Percentiles rank a stretch among this genome's conserved stretches.
These are phyloP conservation scores for Cetonia aurata DNA, from an alignment of 2,888 invertebrate genomes.

Conservation along the genomic window DNA sequence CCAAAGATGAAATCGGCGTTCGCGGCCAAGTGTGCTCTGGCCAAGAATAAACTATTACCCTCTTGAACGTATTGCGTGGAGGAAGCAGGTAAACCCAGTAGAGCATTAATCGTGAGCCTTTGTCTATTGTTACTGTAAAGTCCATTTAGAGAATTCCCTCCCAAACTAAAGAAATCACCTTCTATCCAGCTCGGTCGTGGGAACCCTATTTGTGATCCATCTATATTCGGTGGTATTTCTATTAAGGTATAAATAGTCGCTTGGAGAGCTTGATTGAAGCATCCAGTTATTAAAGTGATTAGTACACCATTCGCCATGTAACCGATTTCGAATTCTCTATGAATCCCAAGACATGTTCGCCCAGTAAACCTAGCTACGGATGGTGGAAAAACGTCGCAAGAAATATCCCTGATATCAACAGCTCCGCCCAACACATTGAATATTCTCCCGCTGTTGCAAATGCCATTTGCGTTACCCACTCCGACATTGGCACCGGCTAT, in stretches of 20 bases:
- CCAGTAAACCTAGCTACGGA: constrained; percentile 66
- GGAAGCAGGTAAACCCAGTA: constrained; percentile 55
- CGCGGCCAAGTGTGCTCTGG: constrained; percentile 74
- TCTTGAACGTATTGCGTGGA: constrained; percentile 67
- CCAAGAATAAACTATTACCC: constrained; percentile 64
- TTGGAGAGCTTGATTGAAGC: constrained; percentile 69
- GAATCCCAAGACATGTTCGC: constrained; percentile 65
- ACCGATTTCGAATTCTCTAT: constrained; percentile 67
- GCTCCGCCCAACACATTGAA: constrained; percentile 49
- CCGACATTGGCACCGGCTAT: constrained; percentile 40
- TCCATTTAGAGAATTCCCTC: constrained; percentile 53
- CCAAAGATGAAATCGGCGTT: constrained; percentile 75
- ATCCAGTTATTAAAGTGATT: constrained; percentile 68
- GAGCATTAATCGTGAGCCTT: constrained; percentile 58
- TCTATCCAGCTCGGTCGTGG: constrained; percentile 68
- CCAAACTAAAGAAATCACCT: constrained; percentile 68
- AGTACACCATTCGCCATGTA: constrained; percentile 68
- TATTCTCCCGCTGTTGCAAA: constrained; percentile 49
- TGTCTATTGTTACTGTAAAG: constrained; percentile 60
- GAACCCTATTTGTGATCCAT: constrained; percentile 67
- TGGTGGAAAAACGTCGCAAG: constrained; percentile 64
- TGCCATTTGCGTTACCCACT: constrained; percentile 41
- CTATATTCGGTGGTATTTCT: constrained; percentile 67
- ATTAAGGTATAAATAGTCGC: constrained; percentile 70
- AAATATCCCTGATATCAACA: constrained; percentile 60